phyloP scores from a whole-genome alignment of 2,113 vertebrate genomes.

The Panurus biarmicus region DNA sequence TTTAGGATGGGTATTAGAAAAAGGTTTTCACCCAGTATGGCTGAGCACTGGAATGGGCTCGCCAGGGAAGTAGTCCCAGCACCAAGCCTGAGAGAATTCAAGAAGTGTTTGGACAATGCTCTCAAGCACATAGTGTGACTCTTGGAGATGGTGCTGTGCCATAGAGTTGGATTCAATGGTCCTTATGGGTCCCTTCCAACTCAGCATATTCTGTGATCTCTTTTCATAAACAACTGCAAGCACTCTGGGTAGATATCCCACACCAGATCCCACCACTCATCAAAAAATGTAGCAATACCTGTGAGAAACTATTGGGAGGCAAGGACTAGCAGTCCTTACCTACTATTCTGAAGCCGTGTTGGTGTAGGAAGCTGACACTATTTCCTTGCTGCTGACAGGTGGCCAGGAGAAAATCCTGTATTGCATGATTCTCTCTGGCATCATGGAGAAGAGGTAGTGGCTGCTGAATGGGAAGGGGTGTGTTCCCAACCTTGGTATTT shows the following conservation, averaged over 20 bases:
- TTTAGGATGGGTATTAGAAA: neutral
- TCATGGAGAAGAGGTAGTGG: neutral
- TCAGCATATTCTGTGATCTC: neutral
- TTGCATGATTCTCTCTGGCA: neutral
- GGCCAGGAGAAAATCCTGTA: neutral
- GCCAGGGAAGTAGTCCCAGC: neutral
- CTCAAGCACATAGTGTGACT: neutral
- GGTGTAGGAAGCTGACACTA: neutral
- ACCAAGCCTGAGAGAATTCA: neutral
- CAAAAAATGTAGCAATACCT: neutral
- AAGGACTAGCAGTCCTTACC: neutral
- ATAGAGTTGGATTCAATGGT: neutral
- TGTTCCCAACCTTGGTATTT: neutral
- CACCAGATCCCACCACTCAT: neutral
- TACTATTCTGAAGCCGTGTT: accelerated
- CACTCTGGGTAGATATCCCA: neutral
- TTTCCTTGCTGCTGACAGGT: neutral
- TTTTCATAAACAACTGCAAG: neutral
- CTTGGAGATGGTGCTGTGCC: neutral
- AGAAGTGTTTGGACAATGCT: neutral
- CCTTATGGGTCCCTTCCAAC: neutral
- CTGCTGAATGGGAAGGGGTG: neutral
- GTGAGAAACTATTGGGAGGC: neutral
- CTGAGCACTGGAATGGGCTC: neutral
- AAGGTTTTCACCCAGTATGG: neutral